These are phyloP conservation scores for Cosmia pyralina DNA, from an alignment of 2,888 invertebrate genomes.

Conservation along the genomic window DNA sequence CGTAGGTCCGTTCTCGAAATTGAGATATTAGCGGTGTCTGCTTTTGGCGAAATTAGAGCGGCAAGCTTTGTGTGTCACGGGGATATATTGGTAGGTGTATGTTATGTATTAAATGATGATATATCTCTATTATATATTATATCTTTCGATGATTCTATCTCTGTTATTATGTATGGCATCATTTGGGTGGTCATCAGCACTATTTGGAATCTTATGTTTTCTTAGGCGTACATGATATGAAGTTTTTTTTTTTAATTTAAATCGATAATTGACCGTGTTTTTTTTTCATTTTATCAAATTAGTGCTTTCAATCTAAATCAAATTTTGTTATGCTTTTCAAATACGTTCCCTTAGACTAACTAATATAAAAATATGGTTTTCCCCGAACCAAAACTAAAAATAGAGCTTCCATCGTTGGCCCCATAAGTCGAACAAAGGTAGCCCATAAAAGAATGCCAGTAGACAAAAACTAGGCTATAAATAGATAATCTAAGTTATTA, in stretches of 20 bases:
- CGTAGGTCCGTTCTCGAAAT: slow-evolving; percentile 87
- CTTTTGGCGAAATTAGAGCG: slow-evolving; percentile 76
- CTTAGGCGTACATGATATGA: background rate
- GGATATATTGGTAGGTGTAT: slow-evolving; percentile 71
- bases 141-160: slow-evolving; percentile 3
- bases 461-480: slow-evolving; percentile 54
- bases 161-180: slow-evolving; percentile 7
- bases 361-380: background rate
- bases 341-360: background rate
- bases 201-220: background rate
- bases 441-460: slow-evolving; percentile 24
- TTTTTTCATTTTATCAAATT: background rate
- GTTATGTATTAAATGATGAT: slow-evolving; percentile 41
- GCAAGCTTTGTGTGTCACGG: slow-evolving; percentile 79
- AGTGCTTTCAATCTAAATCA: too few relatives aligned
- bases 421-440: slow-evolving; percentile 39
- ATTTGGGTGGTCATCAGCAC: background rate
- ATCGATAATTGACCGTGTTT: background rate
- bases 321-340: background rate
- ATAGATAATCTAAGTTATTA: slow-evolving; percentile 57
- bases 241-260: background rate
- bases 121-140: slow-evolving; percentile 1
- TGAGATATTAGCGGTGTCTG: slow-evolving; percentile 85
- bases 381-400: slow-evolving; percentile 4
- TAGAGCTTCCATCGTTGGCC: slow-evolving; percentile 19